Percentiles rank a stretch among this genome's conserved stretches.
Evolutionary conservation across 2,797 vertebrate genomes (phyloP).

Genomic region (Buphagus erythrorhynchus): DNA sequence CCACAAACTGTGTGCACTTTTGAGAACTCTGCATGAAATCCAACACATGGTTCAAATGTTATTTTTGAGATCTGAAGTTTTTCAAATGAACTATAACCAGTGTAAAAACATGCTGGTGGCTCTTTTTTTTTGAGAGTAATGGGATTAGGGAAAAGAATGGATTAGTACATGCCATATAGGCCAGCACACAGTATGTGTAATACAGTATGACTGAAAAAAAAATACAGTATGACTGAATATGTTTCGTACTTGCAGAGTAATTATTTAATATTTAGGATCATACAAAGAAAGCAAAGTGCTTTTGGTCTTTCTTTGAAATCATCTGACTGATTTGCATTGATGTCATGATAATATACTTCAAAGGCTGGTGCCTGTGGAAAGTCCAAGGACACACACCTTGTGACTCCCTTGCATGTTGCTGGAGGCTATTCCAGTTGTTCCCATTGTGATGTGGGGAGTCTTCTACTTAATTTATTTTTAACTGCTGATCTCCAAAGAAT

Average conservation of each 20-base stretch:
- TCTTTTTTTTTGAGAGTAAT: background rate
- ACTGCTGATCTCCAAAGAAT: slow-evolving; percentile 70
- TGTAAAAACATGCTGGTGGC: background rate
- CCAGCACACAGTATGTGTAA: rapidly evolving
- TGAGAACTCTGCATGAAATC: background rate
- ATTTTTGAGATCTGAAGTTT: background rate
- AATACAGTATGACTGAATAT: background rate
- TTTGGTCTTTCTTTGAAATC: background rate
- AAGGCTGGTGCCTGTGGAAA: background rate
- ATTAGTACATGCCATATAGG: background rate
- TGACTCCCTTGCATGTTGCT: background rate
- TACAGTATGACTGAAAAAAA: background rate
- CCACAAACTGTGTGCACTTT: background rate
- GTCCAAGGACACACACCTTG: slow-evolving; percentile 23
- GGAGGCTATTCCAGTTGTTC: slow-evolving; percentile 12
- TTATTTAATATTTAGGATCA: background rate
- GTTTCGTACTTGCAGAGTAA: background rate
- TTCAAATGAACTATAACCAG: background rate
- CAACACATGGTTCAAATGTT: background rate
- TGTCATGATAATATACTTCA: background rate
- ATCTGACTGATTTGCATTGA: slow-evolving; percentile 7
- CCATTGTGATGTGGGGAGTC: slow-evolving; percentile 52
- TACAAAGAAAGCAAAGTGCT: background rate
- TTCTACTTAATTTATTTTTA: slow-evolving; percentile 68
- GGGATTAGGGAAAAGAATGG: background rate